Evolutionary conservation across 2,797 vertebrate species (phyloP), one percentile per base, ranked within the genome.

Genomic region (Todus mexicanus): DNA sequence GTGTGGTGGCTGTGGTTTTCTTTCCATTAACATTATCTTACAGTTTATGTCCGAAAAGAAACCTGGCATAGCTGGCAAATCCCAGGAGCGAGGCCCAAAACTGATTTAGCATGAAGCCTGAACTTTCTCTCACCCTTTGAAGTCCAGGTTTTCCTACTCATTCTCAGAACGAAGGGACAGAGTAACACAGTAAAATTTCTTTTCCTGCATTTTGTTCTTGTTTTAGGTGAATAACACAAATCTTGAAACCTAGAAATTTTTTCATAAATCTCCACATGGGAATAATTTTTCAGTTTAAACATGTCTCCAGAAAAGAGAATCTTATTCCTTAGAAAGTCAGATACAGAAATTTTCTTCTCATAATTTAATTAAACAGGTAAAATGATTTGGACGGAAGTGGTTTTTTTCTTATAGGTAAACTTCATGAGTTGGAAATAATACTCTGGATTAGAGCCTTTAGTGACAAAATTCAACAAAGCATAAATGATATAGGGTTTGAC

Each of bases 101-200:
- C 31, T 80, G 70, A 92, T 95, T 85, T 90, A 81, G 87, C 75
- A 75, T 92, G 87, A 94, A 94, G 76, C 19, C 56, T 96, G 94
- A 95, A 94, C 93, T 95, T 86, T 89, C 68, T 85, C 38, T 94
- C 69, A 88, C 71, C 72, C 68, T 80, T 68, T 61, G 22, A 77
- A 96, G 54, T n/a, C n/a, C 33, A 77, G 35, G 20, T 83, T 89
- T 92, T 80, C 59, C 65, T 73, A 40, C 12, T 43, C 18, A 45
- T 37, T 6, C 3, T 53, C 66, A 61, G 72, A 17, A 35, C 40
- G 35, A 72, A 89, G 23, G 25, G 47, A 54, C 6, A 16, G 6
- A 61, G 6, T 48, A 63, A 87, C 4, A 8, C 33, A 64, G 23
- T 27, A 37, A 22, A 25, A 15, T 37, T 63, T 81, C 45, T 83